Conservation (phyloP, 2,113 vertebrate genomes). For the Chloebia gouldiae region DNA sequence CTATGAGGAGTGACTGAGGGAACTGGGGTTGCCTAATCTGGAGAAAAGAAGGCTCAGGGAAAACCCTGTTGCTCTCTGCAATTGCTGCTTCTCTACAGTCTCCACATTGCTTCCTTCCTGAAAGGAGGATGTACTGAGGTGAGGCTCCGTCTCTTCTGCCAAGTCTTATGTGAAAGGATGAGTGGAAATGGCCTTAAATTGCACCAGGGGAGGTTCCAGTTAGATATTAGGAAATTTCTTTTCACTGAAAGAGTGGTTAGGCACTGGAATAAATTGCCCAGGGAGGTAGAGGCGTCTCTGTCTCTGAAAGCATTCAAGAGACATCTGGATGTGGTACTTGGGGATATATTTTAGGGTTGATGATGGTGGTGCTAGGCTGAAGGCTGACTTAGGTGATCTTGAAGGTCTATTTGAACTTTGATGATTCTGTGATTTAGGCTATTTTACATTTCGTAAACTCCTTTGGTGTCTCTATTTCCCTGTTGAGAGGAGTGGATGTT, state of each 20-base stretch:
- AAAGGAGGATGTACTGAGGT: background rate
- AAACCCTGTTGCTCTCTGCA: background rate
- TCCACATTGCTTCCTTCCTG: background rate
- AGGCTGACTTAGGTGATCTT: background rate
- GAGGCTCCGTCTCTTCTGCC: background rate
- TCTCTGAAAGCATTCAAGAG: background rate
- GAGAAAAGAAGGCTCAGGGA: background rate
- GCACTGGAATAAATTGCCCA: background rate
- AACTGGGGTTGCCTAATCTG: background rate
- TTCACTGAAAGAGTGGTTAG: background rate
- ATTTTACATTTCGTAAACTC: background rate
- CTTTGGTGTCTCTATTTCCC: background rate
- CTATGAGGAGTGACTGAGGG: background rate
- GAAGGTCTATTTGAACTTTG: background rate
- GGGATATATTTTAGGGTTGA: background rate
- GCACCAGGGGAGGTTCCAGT: background rate
- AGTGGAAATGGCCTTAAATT: background rate
- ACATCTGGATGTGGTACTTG: background rate
- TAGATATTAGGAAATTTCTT: background rate
- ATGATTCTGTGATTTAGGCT: background rate
- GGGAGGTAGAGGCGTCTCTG: background rate
- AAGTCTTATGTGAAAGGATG: background rate
- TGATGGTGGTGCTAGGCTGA: background rate
- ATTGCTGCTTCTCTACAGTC: background rate
- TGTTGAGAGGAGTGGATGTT: background rate